Evolutionary conservation across 1,140 invertebrate species (phyloP), one percentile per base, ranked within the genome.

Genomic region (Hesperophylax magnus): DNA sequence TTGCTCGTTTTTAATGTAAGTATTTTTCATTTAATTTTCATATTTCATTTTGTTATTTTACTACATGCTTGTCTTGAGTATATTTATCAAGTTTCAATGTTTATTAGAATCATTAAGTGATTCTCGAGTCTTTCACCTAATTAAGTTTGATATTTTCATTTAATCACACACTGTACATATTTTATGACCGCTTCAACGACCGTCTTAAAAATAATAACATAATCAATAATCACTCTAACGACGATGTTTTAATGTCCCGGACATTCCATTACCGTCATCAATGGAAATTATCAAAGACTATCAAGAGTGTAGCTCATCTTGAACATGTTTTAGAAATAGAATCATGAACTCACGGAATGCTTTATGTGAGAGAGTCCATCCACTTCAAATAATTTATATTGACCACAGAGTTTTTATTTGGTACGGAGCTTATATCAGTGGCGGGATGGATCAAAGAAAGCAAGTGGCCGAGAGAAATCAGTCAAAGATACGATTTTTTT

Each of bases 401-500:
- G 77, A 78, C 77, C 77, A 39, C 27, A 31, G 22, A 67, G 20
- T 17, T 69, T 69, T 27, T 17, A n/a, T 69, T 47, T 47, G 17
- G n/a, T 39, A 39, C 31, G 24, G 54, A 58, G 34, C 53, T 20
- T 15, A 34, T 56, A 78, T 78, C 6, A 78, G 20, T 24, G 54
- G 52, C 7, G 58, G 17, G 34, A 53, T 18, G 9, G 52, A 80
- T 80, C 78, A 80, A 80, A 80, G 78, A 17, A 54, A 34, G 20
- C 78, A 80, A 80, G 78, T 65, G 71, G 58, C 56, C 71, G 78
- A 56, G 20, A 63, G 8, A 24, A 80, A 75, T 75, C 39, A 60
- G 22, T 80, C 78, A 80, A 80, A 80, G 78, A 80, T 80, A 39
- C 18, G 54, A 78, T 75, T 75, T 80, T n/a, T 80, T 72, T 76